Conservation (phyloP, 2,888 invertebrate genomes). For the Troides aeacus region DNA sequence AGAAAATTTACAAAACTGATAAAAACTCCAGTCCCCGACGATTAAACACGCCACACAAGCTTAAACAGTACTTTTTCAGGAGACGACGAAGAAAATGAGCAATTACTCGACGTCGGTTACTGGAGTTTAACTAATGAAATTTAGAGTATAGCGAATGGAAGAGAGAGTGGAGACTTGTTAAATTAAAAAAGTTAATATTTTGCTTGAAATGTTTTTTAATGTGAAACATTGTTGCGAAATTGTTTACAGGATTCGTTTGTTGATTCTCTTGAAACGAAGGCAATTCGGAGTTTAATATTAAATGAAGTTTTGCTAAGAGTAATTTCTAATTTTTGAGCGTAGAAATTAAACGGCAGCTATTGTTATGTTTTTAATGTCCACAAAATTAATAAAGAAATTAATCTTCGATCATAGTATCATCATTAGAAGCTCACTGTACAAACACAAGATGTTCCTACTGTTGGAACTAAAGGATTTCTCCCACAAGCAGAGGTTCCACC, state of each 20-base stretch:
- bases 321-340: neutral
- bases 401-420: too few relatives aligned
- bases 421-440: too few relatives aligned
- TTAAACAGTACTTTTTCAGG: conserved; percentile 56
- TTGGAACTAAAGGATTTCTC: too few relatives aligned
- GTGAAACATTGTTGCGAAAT: conserved; percentile 7
- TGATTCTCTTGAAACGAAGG: neutral
- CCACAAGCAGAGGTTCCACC: too few relatives aligned
- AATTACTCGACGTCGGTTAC: conserved; percentile 72
- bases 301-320: neutral
- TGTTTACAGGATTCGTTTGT: conserved; percentile 2
- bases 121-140: conserved; percentile 78
- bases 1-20: neutral
- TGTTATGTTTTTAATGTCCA: too few relatives aligned
- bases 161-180: conserved; percentile 44
- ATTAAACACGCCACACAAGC: conserved; percentile 28
- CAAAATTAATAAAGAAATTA: too few relatives aligned
- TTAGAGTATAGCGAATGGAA: conserved; percentile 71
- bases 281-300: neutral
- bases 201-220: neutral
- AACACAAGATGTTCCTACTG: too few relatives aligned
- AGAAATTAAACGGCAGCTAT: too few relatives aligned
- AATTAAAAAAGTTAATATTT: conserved; percentile 20
- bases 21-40: conserved; percentile 10
- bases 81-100: conserved; percentile 74